Conservation (phyloP, 2,888 invertebrate species). For the Caenorhabditis sp. region DNA sequence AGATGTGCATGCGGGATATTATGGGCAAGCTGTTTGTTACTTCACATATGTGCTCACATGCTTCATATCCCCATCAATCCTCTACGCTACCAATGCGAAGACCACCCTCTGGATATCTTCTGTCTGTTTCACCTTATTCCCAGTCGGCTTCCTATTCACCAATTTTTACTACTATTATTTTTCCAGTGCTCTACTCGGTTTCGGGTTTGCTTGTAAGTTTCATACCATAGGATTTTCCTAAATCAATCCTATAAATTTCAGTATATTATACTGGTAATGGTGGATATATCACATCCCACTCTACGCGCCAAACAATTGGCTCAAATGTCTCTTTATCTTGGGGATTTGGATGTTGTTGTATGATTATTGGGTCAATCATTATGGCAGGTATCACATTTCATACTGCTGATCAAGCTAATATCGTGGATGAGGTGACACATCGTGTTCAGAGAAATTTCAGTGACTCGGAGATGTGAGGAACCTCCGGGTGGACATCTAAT, state of each 20-base stretch:
- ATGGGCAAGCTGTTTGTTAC: conserved; percentile 53
- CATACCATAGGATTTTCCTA: too few species aligned
- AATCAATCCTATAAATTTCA: conserved; percentile 12
- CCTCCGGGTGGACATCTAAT: background rate
- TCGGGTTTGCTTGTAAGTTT: conserved; percentile 48
- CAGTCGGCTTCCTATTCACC: conserved; percentile 50
- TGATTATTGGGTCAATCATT: conserved; percentile 30
- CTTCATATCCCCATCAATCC: conserved; percentile 40
- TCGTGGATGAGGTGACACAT: background rate
- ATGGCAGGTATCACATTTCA: conserved; percentile 17
- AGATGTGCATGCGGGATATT: conserved; percentile 49
- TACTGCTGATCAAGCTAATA: conserved; percentile 3
- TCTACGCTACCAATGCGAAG: conserved; percentile 32
- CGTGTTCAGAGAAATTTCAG: conserved; percentile 26
- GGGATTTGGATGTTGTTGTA: conserved; percentile 44
- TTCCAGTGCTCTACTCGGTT: conserved; percentile 39
- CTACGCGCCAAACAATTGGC: conserved; percentile 42
- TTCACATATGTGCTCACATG: conserved; percentile 37
- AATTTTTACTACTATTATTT: conserved; percentile 47
- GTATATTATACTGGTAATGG: conserved; percentile 52
- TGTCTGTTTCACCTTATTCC: conserved; percentile 33
- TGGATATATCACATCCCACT: conserved; percentile 46
- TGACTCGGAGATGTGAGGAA: conserved; percentile 36
- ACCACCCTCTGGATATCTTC: conserved; percentile 25
- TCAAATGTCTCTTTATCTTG: conserved; percentile 44